Evolutionary conservation across 2,113 vertebrate species (phyloP), one percentile per base, ranked within the genome.

Genomic region (Proterorhinus semilunaris): DNA sequence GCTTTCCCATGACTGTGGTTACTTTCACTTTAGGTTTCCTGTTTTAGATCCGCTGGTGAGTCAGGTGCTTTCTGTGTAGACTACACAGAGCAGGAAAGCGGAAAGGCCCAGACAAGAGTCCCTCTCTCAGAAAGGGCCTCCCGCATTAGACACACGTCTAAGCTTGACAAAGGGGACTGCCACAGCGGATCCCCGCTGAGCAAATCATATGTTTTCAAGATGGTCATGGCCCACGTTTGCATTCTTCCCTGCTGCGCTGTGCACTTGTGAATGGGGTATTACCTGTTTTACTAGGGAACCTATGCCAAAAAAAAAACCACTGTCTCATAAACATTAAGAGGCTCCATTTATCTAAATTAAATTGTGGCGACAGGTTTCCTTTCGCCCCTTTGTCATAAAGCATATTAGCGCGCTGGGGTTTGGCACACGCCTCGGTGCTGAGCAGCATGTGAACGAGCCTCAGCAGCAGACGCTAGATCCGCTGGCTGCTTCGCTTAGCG

Each of bases 131-230:
- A 21, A 15, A 52, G 43, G 58, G 58, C 53, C 55, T 57, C 52
- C 44, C 9, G 17, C 62, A 65, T 81, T 70, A 78, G 69, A 69
- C 67, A 74, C 68, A 73, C 58, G 58, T 67, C 61, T 62, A 46
- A 71, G 61, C 53, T 57, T 68, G 16, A 72, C 69, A 64, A 67
- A 70, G 15, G 21, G 6, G 17, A 16, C 48, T 8, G 21, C n/a
- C 4, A 13, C 27, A 42, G 49, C 4, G 21, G 16, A 51, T 65
- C 16, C 52, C 48, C n/a, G 10, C 57, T n/a, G 61, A 62, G 71
- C 17, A 7, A 52, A 55, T 17, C 50, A 54, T 44, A 58, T 21
- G 50, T 46, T 67, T 67, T 65, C 21, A 57, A 48, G 10, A 69
- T 50, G 36, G 27, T 15, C 45, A 43, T 10, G 11, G 10, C 62